Percentiles rank a stretch among this genome's conserved stretches.
Evolutionary conservation across 2,113 vertebrate genomes (phyloP).

Genomic region (Phodopus roborovskii): DNA sequence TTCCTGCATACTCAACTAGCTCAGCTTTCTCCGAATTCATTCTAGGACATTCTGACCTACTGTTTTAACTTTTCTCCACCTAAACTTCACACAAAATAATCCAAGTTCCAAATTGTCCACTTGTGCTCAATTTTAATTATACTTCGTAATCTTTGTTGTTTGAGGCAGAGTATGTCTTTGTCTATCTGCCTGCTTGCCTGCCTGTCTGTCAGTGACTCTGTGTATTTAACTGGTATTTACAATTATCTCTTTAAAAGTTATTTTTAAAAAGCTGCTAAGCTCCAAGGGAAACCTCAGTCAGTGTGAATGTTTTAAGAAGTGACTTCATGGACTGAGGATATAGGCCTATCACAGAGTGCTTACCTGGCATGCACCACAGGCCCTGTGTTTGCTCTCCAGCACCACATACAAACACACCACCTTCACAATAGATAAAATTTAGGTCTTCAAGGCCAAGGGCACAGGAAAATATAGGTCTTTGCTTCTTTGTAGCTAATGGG

Average conservation of each 20-base stretch:
- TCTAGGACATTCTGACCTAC: neutral
- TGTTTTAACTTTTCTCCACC: neutral
- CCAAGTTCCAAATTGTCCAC: neutral
- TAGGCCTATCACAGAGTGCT: neutral
- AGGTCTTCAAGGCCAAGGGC: neutral
- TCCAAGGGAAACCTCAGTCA: neutral
- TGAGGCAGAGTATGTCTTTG: neutral
- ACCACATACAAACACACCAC: neutral
- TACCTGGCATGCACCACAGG: neutral
- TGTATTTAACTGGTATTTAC: neutral
- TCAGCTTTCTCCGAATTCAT: conserved; percentile 41
- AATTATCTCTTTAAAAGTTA: conserved; percentile 11
- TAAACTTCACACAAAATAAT: neutral
- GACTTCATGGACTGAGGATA: neutral
- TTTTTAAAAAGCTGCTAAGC: conserved; percentile 9
- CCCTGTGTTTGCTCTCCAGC: neutral
- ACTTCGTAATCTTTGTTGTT: neutral
- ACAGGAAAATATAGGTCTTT: neutral
- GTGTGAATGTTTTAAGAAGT: conserved; percentile 44
- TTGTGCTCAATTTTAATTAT: conserved; percentile 32
- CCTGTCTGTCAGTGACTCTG: neutral
- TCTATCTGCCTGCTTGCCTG: neutral
- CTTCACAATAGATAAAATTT: neutral
- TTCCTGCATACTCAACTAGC: neutral
- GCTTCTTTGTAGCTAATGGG: neutral